Evolutionary conservation across 2,113 vertebrate genomes (phyloP).

Genomic region (Corythoichthys intestinalis): DNA sequence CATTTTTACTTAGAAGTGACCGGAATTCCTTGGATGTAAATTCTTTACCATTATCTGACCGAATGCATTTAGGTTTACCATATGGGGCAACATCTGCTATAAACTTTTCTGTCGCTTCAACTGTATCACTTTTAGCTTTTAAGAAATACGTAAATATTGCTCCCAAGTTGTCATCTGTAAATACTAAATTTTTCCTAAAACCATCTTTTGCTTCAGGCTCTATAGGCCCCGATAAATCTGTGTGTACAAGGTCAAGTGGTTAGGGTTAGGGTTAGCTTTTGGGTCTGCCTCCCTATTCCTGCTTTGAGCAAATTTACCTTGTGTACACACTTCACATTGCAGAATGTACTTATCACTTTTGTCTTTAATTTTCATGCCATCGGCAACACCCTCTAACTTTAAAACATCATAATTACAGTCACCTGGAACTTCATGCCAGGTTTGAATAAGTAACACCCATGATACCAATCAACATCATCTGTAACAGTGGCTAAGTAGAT

Average conservation of each 20-base stretch:
- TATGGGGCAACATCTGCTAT: not conserved
- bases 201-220: not conserved
- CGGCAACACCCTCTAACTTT: too few species aligned
- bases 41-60: too few species aligned
- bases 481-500: too few species aligned
- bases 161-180: not conserved
- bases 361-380: too few species aligned
- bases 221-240: not conserved
- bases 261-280: not conserved
- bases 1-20: too few species aligned
- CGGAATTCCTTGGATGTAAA: too few species aligned
- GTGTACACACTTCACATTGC: too few species aligned
- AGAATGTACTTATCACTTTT: too few species aligned
- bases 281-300: not conserved
- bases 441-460: too few species aligned
- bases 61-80: not conserved
- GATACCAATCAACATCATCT: too few species aligned
- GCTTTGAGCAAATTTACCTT: not conserved
- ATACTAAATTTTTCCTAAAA: not conserved
- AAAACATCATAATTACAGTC: too few species aligned
- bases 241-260: not conserved
- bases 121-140: not conserved
- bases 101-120: not conserved
- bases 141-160: not conserved
- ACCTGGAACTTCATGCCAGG: too few species aligned